Percentiles rank a stretch among this genome's conserved stretches.
Evolutionary conservation across 37 sponge, comb jelly and placozoan species (phyloP).

Genomic region (Amphimedon queenslandica): DNA sequence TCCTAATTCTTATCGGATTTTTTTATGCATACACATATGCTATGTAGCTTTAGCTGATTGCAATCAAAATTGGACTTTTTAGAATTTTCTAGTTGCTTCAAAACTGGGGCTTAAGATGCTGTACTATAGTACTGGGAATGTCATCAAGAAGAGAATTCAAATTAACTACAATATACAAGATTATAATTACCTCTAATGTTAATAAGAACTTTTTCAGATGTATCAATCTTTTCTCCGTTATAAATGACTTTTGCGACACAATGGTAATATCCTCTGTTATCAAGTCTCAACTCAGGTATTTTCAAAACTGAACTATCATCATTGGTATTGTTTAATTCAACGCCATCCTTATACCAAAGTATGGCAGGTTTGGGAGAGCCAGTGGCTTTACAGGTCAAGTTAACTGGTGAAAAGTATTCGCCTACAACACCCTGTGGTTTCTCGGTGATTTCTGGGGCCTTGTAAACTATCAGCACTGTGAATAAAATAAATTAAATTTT

Average conservation of each 20-base stretch:
- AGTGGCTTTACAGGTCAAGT: background rate
- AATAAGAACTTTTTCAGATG: background rate
- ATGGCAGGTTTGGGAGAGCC: background rate
- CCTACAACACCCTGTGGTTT: background rate
- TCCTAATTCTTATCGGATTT: too few relatives aligned
- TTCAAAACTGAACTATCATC: background rate
- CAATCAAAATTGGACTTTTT: too few relatives aligned
- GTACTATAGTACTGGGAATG: too few relatives aligned
- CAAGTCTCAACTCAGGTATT: constrained; percentile 15
- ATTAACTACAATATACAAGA: background rate
- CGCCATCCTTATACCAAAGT: background rate
- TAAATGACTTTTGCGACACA: constrained; percentile 3
- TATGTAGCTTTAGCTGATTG: too few relatives aligned
- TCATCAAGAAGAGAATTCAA: too few relatives aligned
- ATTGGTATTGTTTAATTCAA: background rate
- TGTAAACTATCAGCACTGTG: background rate
- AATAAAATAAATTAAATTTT: background rate
- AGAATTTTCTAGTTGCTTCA: too few relatives aligned
- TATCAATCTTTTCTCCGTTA: background rate
- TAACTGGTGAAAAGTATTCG: background rate
- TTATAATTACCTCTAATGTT: background rate
- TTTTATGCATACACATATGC: too few relatives aligned
- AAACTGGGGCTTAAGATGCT: too few relatives aligned
- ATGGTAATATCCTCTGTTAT: constrained; percentile 22
- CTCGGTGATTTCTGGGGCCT: background rate